A percentile compares a stretch with the other conserved stretches of the same genome.
Evolutionary conservation across 1,140 invertebrate genomes (phyloP).

Genomic region (Drosophila funebris): DNA sequence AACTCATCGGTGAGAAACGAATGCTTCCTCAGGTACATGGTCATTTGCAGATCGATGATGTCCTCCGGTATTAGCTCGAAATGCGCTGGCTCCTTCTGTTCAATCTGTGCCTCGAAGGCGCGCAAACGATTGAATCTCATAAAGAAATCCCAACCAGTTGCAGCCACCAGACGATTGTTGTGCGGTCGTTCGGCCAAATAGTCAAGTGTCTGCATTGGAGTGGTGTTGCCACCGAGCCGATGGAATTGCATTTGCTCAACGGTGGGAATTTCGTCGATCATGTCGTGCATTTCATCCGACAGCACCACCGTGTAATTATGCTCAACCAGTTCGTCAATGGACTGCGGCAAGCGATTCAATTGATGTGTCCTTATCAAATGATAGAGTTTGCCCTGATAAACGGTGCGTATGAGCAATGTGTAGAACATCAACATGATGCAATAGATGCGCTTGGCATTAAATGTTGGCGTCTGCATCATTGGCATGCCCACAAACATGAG

Average conservation of each 20-base stretch:
- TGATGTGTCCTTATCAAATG: constrained; percentile 68
- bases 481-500: constrained; percentile 69
- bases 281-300: constrained; percentile 25
- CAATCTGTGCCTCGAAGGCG: not conserved
- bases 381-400: constrained; percentile 67
- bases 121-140: constrained; percentile 45
- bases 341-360: constrained; percentile 48
- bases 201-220: constrained; percentile 21
- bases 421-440: constrained; percentile 61
- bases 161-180: constrained; percentile 28
- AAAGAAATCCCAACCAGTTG: constrained; percentile 45
- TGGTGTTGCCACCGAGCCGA: not conserved
- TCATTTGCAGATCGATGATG: constrained; percentile 60
- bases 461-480: constrained; percentile 17
- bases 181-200: constrained; percentile 31
- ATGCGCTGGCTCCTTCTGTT: not conserved
- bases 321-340: constrained; percentile 51
- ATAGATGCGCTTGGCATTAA: constrained; percentile 44
- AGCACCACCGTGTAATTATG: constrained; percentile 58
- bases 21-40: constrained; percentile 67
- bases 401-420: constrained; percentile 65
- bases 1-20: constrained; percentile 67
- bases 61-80: constrained; percentile 58
- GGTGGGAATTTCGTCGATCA: constrained; percentile 43
- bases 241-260: constrained; percentile 55